phyloP scores from a whole-genome alignment of 1,140 invertebrate species.

The Panagrolaimus sp. region DNA sequence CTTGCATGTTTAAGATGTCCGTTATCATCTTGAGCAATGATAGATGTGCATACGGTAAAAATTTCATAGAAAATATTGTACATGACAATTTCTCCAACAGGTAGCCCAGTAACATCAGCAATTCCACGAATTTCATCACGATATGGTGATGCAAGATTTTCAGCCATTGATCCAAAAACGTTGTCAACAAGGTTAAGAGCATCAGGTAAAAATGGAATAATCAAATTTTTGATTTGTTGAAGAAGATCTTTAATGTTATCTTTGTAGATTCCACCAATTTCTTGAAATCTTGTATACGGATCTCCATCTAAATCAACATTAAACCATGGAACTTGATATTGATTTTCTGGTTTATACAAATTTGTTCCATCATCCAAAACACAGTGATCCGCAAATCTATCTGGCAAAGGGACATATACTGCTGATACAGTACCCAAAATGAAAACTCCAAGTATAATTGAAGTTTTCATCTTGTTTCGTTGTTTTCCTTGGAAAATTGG shows the following conservation, averaged over 20 bases:
- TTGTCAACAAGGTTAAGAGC: constrained; percentile 38
- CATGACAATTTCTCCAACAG: constrained; percentile 62
- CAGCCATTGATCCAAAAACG: constrained; percentile 38
- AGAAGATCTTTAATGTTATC: constrained; percentile 40
- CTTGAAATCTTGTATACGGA: constrained; percentile 32
- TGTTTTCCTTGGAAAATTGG: too few species aligned
- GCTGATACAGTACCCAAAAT: background rate
- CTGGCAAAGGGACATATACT: constrained; percentile 39
- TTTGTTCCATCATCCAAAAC: constrained; percentile 39
- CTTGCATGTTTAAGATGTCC: constrained; percentile 63
- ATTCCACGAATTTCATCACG: constrained; percentile 45
- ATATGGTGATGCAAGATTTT: constrained; percentile 40
- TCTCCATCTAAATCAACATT: constrained; percentile 40
- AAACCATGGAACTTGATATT: constrained; percentile 30
- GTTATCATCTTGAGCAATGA: constrained; percentile 61
- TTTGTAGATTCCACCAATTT: constrained; percentile 40
- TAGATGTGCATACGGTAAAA: constrained; percentile 65
- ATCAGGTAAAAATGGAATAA: constrained; percentile 43
- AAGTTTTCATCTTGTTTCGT: too few species aligned
- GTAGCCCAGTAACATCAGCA: constrained; percentile 42
- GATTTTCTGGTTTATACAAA: constrained; percentile 30
- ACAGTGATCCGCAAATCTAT: constrained; percentile 40
- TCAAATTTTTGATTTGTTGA: constrained; percentile 37
- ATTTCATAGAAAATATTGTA: constrained; percentile 67
- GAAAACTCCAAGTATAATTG: constrained; percentile 1